These are phyloP conservation scores for Morelia viridis DNA, from an alignment of 2,797 vertebrate genomes.

Conservation along the genomic window DNA sequence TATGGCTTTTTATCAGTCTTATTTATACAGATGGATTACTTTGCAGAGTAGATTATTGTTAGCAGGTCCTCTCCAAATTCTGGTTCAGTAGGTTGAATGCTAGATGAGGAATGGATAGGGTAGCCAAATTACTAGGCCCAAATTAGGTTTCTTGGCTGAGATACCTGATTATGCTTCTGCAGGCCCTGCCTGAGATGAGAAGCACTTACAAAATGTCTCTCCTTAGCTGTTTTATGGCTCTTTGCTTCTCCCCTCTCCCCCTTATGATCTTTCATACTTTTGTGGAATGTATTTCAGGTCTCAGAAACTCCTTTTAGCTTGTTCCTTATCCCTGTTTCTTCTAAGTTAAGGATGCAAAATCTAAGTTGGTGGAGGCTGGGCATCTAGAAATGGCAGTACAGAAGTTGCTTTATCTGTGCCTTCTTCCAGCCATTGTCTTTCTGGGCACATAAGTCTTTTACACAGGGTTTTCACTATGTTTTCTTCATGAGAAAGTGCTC, in stretches of 20 bases:
- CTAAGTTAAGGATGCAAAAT: not conserved
- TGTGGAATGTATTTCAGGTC: not conserved
- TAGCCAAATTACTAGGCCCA: not conserved
- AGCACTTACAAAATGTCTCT: not conserved
- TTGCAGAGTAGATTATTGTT: not conserved
- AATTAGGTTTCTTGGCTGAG: not conserved
- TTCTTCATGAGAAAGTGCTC: conserved; percentile 18
- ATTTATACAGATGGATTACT: not conserved
- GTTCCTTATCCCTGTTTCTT: not conserved
- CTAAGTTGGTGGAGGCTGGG: not conserved
- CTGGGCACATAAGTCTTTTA: not conserved
- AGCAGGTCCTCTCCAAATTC: not conserved
- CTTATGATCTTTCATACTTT: not conserved
- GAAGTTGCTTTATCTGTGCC: not conserved
- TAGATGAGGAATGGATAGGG: not conserved
- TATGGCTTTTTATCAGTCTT: not conserved
- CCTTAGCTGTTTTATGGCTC: not conserved
- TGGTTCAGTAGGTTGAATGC: not conserved
- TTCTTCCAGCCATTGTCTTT: not conserved
- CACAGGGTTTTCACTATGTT: not conserved
- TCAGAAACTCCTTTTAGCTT: fast-evolving
- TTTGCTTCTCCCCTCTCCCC: not conserved
- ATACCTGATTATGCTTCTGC: not conserved
- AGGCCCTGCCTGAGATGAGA: not conserved
- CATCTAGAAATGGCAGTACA: not conserved